A percentile compares a stretch with the other conserved stretches of the same genome.
Conservation (phyloP, 2,113 vertebrate species). For the Protobothrops flavoviridis region DNA sequence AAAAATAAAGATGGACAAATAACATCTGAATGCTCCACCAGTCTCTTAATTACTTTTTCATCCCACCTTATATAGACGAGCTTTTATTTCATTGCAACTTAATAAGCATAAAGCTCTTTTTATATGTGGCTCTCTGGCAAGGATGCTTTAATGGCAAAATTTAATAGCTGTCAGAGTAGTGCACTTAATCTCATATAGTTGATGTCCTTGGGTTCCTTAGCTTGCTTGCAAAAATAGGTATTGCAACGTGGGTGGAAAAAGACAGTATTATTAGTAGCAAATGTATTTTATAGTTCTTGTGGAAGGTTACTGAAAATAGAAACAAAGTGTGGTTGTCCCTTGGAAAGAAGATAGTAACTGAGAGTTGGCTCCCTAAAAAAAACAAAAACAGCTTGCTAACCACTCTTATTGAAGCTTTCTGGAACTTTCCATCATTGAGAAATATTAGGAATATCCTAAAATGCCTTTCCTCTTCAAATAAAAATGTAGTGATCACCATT, state of each 20-base stretch:
- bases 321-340: background rate
- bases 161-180: background rate
- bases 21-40: background rate
- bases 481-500: background rate
- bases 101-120: background rate
- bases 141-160: background rate
- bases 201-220: background rate
- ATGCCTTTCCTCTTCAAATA: background rate
- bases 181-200: background rate
- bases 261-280: background rate
- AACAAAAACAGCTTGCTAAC: background rate
- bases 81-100: background rate
- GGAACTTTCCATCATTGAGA: background rate
- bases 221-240: background rate
- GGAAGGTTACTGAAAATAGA: background rate
- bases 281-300: background rate
- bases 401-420: background rate
- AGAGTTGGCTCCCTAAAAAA: background rate
- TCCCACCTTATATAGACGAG: background rate
- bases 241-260: background rate
- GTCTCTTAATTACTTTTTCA: conserved; percentile 9
- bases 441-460: background rate
- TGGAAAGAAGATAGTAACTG: background rate
- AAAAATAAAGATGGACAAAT: background rate
- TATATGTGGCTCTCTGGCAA: background rate